A percentile compares a stretch with the other conserved stretches of the same genome.
Conservation (phyloP, 2,797 vertebrate species). For the Anomalospiza imberbis region DNA sequence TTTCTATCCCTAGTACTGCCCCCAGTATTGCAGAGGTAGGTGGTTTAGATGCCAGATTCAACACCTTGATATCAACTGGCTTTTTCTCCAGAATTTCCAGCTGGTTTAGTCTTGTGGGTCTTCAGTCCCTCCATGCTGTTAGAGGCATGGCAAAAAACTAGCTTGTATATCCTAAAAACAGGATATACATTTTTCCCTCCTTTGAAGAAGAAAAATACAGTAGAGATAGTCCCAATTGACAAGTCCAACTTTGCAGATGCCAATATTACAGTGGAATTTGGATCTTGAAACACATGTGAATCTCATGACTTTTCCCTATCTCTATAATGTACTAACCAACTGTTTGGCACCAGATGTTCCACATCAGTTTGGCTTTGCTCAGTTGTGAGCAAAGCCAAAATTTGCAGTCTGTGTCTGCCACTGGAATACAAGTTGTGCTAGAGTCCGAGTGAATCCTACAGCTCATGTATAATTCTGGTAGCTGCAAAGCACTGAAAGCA, state of each 20-base stretch:
- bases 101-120: neutral
- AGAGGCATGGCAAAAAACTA: neutral
- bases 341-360: neutral
- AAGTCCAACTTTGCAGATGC: neutral
- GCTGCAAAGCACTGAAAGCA: neutral
- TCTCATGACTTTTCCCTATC: neutral
- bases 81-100: neutral
- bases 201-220: neutral
- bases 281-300: neutral
- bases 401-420: neutral
- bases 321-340: neutral
- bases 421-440: neutral
- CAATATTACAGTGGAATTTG: neutral
- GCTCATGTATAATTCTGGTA: neutral
- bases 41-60: neutral
- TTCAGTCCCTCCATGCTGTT: neutral
- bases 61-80: neutral
- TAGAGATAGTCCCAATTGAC: neutral
- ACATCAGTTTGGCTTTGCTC: too few relatives aligned
- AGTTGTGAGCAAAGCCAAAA: neutral
- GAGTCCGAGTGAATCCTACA: neutral
- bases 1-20: neutral
- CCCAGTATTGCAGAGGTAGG: rapidly evolving
- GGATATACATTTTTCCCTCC: neutral
- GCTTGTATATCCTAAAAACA: neutral